A percentile compares a stretch with the other conserved stretches of the same genome.
phyloP scores from a whole-genome alignment of 2,888 invertebrate genomes.

The Standfussiana lucernea region DNA sequence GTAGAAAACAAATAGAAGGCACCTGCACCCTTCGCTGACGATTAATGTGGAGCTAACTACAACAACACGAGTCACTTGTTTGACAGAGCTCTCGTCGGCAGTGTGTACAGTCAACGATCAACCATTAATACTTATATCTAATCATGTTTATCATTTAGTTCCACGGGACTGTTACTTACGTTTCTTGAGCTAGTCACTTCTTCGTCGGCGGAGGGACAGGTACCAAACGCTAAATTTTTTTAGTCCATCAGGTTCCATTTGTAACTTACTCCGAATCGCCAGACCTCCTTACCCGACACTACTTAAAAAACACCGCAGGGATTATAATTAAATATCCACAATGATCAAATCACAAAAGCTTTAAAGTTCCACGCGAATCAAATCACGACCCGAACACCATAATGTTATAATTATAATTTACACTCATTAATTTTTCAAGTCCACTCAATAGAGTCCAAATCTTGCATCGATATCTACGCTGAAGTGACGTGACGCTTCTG shows the following conservation, averaged over 20 bases:
- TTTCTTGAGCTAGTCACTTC: neutral
- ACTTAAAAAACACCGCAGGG: constrained; percentile 24
- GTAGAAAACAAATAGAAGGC: constrained; percentile 44
- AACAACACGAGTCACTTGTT: neutral
- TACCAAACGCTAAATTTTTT: neutral
- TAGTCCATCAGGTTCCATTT: constrained; percentile 21
- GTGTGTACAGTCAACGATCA: neutral
- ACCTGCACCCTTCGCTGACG: neutral
- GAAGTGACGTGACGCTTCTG: constrained; percentile 9
- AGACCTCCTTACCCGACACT: constrained; percentile 3
- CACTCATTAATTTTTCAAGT: constrained; percentile 48
- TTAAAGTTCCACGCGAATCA: neutral
- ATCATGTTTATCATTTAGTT: neutral
- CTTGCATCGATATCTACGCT: constrained; percentile 6
- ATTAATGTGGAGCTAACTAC: neutral
- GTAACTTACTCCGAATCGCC: constrained; percentile 22
- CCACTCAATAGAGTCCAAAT: constrained; percentile 51
- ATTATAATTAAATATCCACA: constrained; percentile 24
- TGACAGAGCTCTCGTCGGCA: neutral
- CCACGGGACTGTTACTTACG: neutral
- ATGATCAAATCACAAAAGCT: constrained; percentile 25
- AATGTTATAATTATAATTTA: constrained; percentile 26
- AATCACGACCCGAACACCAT: constrained; percentile 13
- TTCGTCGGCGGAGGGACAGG: neutral
- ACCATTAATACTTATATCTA: too few relatives aligned